Base-by-base conservation (phyloP, 2,797 vertebrate species). In the Tragelaphus eurycerus region DNA sequence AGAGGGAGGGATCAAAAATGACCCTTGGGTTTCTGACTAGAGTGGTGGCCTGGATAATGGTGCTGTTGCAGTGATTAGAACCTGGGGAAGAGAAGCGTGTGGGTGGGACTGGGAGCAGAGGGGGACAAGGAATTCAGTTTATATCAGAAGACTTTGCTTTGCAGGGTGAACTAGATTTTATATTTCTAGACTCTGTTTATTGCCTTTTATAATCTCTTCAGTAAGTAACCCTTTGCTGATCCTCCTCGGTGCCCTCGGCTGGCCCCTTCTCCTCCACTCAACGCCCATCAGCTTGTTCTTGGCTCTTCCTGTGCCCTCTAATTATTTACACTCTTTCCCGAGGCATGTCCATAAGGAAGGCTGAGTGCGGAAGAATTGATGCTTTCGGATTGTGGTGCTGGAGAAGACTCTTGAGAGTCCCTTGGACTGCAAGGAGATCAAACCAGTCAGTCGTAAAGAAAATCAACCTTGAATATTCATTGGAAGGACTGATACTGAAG, bases 41-140 rank as follows among this genome's bases (percentile, higher is more conserved):
- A 48, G 31, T 64, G n/a, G 59, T 16, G 25, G 78, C 48, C 6
- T 7, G 48, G 29, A 21, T 13, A 50, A 6, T 23, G 46, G n/a
- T 43, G n/a, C 16, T 0, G 2, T 10, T 55, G 16, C 9, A 1
- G 27, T 4, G 25, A 7, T 11, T 27, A 31, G 76, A 27, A 64
- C 43, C n/a, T 82, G 25, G 46, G 89, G 76, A 31, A 55, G n/a
- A 64, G 59, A 34, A 31, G 17, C 5, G 0, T 50, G 46, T 7
- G 0, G 17, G n/a, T 21, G n/a, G 48, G 12, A 16, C 57, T 1
- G 50, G 89, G n/a, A 55, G 12, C 29, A 48, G n/a, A 90, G 48
- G 46, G 25, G 34, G 25, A 14, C 12, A 21, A 21, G 12, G 59
- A 31, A 27, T 55, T 88, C n/a, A 43, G 25, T 55, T 43, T 43